Evolutionary conservation across 2,888 invertebrate species (phyloP).

Genomic region (Plagiodera versicolora): DNA sequence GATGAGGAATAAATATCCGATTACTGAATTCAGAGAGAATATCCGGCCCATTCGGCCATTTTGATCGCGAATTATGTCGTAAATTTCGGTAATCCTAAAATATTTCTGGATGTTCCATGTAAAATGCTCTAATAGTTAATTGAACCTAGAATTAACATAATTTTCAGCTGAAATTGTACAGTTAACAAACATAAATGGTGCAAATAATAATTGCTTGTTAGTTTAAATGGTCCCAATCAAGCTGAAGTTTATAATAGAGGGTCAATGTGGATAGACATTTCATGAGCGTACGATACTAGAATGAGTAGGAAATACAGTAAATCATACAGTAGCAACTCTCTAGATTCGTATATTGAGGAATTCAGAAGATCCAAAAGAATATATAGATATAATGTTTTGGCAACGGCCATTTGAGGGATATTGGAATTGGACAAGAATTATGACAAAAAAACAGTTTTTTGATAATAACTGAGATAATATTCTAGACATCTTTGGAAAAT

Average conservation of each 20-base stretch:
- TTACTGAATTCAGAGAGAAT: background rate
- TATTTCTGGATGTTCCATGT: background rate
- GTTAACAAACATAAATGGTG: conserved; percentile 21
- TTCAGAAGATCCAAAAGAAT: too few species aligned
- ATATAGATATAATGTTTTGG: too few species aligned
- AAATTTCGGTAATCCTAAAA: background rate
- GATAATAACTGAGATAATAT: too few species aligned
- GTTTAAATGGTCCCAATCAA: conserved; percentile 24
- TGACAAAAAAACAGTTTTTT: too few species aligned
- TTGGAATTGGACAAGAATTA: too few species aligned
- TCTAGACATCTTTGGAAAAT: too few species aligned
- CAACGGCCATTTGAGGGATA: too few species aligned
- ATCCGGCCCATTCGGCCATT: background rate
- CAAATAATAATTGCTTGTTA: conserved; percentile 24
- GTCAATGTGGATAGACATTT: too few species aligned
- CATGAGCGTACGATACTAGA: too few species aligned
- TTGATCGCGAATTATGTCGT: background rate
- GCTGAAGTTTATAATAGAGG: conserved; percentile 19
- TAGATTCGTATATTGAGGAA: too few species aligned
- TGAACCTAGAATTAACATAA: conserved; percentile 23
- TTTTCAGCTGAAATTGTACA: conserved; percentile 21
- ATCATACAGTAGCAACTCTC: too few species aligned
- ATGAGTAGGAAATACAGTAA: too few species aligned
- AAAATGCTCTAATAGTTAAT: conserved; percentile 14
- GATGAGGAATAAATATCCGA: background rate